phyloP scores from a whole-genome alignment of 1,140 invertebrate species.

The Drosophila lini region DNA sequence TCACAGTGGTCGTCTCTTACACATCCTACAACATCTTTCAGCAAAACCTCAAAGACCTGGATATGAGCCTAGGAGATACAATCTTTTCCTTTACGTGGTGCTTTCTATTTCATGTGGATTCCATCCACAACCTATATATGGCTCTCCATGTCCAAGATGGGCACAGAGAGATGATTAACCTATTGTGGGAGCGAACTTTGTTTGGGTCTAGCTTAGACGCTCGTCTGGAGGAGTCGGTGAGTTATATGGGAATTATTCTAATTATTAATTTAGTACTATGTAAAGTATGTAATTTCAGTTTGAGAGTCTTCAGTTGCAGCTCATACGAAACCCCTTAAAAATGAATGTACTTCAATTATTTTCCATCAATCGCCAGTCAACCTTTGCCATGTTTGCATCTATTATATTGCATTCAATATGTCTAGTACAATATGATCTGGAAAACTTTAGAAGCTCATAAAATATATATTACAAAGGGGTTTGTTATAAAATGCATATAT shows the following conservation, averaged over 20 bases:
- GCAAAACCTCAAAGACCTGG: fast-evolving
- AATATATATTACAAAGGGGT: too few species aligned
- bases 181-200: not conserved
- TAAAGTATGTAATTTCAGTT: not conserved
- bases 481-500: too few species aligned
- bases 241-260: not conserved
- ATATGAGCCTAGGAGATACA: too few species aligned
- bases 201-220: not conserved
- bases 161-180: not conserved
- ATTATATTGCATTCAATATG: not conserved
- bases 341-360: not conserved
- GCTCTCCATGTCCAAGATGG: not conserved
- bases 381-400: not conserved
- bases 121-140: not conserved
- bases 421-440: not conserved
- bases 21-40: not conserved
- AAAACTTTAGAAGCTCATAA: not conserved
- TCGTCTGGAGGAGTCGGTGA: not conserved
- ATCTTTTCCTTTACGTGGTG: not conserved
- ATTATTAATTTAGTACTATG: too few species aligned
- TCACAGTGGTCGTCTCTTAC: not conserved
- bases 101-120: not conserved
- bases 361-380: not conserved
- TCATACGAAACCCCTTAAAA: not conserved
- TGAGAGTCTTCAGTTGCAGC: not conserved